Base-by-base conservation (phyloP, 2,113 vertebrate species). In the Sialia sialis region DNA sequence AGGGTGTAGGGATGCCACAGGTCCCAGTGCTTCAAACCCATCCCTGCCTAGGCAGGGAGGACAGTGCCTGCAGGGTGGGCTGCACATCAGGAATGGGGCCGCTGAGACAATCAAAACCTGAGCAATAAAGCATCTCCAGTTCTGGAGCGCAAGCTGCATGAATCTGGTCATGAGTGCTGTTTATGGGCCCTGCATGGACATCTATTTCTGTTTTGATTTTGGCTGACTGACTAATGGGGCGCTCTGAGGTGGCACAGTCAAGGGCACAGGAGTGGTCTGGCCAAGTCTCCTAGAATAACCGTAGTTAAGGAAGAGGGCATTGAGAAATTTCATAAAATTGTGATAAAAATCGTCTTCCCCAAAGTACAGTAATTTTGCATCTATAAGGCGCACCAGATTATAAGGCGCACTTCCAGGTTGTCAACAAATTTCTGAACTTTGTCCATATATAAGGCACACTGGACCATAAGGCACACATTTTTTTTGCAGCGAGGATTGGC, bases 11-110 rank as follows among this genome's bases (percentile, higher is more conserved):
- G 34, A 26, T 76, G 14, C 27, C 4, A 1, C n/a, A 52, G 56
- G 6, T 60, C 17, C 23, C 17, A 68, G 17, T 0, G 0, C 16
- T 74, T 20, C 7, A 2, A 44, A 18, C 34, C 34, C 21, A 70
- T 16, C 19, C n/a, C 48, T 49, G 46, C 13, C 11, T 30, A 23
- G 26, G 22, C 5, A 2, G 17, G 30, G 7, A 30, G 39, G 7
- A 21, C 0, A 0, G 4, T 4, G 3, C 43, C 27, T 0, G 0
- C 6, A 12, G 49, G 4, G 4, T 15, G 30, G 41, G n/a, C 27
- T 73, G 39, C 22, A 39, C 13, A 19, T 43, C 6, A 2, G 32
- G 54, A 23, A 9, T 7, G 21, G 18, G 8, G 16, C 1, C 69
- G 4, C 32, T 55, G 43, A 44, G 12, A 8, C 49, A 56, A 58